Conservation (phyloP, 2,888 invertebrate species). For the Rhamphomyia laevipes region DNA sequence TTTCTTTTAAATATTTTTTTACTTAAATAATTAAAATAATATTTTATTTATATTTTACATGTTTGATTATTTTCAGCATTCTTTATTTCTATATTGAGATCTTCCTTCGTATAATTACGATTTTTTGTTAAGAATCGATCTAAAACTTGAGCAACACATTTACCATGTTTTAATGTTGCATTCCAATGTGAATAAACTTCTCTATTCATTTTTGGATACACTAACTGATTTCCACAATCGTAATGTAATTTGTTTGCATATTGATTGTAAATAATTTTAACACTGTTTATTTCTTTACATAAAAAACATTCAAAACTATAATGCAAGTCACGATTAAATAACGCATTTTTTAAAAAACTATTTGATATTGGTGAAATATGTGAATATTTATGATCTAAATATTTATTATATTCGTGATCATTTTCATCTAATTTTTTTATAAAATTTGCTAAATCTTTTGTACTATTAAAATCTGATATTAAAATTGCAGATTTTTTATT, state of each 20-base stretch:
- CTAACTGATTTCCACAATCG: slow-evolving; percentile 41
- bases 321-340: slow-evolving; percentile 41
- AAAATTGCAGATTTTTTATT: slow-evolving; percentile 59
- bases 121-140: too few relatives aligned
- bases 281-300: slow-evolving; percentile 44
- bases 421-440: slow-evolving; percentile 45
- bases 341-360: slow-evolving; percentile 37
- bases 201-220: too few relatives aligned
- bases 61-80: too few relatives aligned
- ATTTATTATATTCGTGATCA: slow-evolving; percentile 50
- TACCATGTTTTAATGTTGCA: too few relatives aligned
- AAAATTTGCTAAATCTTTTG: slow-evolving; percentile 47
- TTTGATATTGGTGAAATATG: slow-evolving; percentile 38
- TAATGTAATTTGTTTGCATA: slow-evolving; percentile 40
- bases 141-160: too few relatives aligned
- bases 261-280: slow-evolving; percentile 17
- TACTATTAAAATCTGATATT: slow-evolving; percentile 50
- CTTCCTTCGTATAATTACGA: too few relatives aligned
- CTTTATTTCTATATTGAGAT: too few relatives aligned
- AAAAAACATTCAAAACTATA: slow-evolving; percentile 59
- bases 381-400: slow-evolving; percentile 53
- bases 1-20: too few relatives aligned
- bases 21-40: too few relatives aligned
- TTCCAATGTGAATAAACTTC: too few relatives aligned
- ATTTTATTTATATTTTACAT: too few relatives aligned